These are phyloP conservation scores for Lampropteryx suffumata DNA, from an alignment of 2,888 invertebrate genomes.

Conservation along the genomic window DNA sequence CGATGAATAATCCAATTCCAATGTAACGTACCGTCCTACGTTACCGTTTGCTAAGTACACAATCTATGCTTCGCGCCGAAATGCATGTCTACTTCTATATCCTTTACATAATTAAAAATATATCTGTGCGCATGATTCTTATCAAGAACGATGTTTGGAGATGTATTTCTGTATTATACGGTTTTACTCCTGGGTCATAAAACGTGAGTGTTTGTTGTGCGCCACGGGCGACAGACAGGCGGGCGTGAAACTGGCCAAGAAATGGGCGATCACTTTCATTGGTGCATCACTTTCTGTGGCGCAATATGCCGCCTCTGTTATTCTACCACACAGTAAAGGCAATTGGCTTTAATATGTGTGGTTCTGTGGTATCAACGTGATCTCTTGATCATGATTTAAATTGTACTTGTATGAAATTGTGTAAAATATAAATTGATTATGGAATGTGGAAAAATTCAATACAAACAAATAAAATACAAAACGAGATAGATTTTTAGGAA, in stretches of 20 bases:
- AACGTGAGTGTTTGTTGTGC: constrained; percentile 36
- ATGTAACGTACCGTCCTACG: background rate
- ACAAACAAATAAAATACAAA: background rate
- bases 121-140: no score
- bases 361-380: background rate
- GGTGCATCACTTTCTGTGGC: constrained; percentile 53
- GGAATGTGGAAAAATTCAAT: no score
- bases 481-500: no score
- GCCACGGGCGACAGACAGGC: constrained; percentile 40
- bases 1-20: no score
- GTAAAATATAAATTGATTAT: no score
- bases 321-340: constrained; percentile 9
- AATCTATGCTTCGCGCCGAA: background rate
- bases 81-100: background rate
- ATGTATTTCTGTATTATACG: constrained; percentile 14
- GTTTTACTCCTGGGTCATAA: constrained; percentile 34
- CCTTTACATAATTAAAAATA: no score
- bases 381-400: background rate
- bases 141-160: constrained; percentile 1
- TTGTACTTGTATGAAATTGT: background rate
- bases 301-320: constrained; percentile 34
- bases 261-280: constrained; percentile 55
- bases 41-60: no score
- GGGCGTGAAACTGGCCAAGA: constrained; percentile 31
- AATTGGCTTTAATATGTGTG: constrained; percentile 6